Evolutionary conservation across 1,140 invertebrate species (phyloP).

Genomic region (Dinoponera quadriceps): DNA sequence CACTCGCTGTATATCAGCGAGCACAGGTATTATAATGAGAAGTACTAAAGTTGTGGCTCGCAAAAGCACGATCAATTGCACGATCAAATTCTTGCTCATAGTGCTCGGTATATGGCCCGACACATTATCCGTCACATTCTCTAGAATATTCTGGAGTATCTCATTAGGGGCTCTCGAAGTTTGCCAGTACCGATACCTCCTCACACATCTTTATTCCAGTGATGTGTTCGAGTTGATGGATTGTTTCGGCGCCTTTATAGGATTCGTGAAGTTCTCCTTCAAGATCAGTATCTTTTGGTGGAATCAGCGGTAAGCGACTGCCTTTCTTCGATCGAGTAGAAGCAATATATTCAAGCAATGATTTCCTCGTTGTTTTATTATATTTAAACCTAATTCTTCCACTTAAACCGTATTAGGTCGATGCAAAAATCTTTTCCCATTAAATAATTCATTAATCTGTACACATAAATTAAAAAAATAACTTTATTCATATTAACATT

Average conservation of each 20-base stretch:
- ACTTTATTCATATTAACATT: too few species aligned
- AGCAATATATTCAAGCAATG: too few species aligned
- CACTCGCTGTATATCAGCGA: neutral
- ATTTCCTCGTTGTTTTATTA: too few species aligned
- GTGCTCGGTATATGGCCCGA: slow-evolving; percentile 4
- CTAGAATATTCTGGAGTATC: slow-evolving; percentile 14
- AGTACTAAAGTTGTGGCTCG: neutral
- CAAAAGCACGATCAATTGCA: neutral
- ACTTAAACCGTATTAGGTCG: too few species aligned
- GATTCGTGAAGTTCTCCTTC: neutral
- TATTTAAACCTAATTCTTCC: too few species aligned
- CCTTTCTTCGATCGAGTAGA: too few species aligned
- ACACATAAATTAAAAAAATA: too few species aligned
- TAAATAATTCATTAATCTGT: too few species aligned
- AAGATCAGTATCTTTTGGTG: slow-evolving; percentile 15
- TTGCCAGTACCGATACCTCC: slow-evolving; percentile 1
- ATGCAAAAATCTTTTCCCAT: too few species aligned
- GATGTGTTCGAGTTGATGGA: neutral
- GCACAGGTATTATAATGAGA: neutral
- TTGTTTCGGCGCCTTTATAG: neutral
- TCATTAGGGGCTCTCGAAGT: neutral
- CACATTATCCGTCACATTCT: neutral
- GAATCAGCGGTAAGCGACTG: slow-evolving; percentile 21
- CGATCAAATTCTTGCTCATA: slow-evolving; percentile 15
- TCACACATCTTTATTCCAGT: neutral